phyloP scores from a whole-genome alignment of 2,888 invertebrate species.

The Dasypolia templi region DNA sequence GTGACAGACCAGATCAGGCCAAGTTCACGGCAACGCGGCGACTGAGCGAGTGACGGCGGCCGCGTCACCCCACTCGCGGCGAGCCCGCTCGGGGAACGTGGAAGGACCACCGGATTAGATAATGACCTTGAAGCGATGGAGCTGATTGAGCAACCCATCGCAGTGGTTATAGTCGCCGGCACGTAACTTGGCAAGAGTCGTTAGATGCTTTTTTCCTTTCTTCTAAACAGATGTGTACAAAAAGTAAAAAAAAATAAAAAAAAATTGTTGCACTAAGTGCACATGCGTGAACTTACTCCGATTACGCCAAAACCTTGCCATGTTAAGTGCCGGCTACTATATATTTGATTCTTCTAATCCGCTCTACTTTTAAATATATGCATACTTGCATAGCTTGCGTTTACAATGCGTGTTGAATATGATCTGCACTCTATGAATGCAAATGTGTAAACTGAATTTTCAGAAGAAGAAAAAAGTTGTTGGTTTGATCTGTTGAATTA shows the following conservation, averaged over 20 bases:
- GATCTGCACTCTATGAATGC: too few relatives aligned
- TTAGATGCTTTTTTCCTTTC: too few relatives aligned
- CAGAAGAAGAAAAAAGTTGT: too few relatives aligned
- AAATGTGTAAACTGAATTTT: too few relatives aligned
- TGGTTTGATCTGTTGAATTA: constrained; percentile 30
- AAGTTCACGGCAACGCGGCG: constrained; percentile 89
- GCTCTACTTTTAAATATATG: constrained; percentile 41
- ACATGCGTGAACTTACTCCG: too few relatives aligned
- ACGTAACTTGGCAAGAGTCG: too few relatives aligned
- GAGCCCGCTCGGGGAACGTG: constrained; percentile 68
- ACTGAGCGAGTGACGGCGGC: constrained; percentile 81
- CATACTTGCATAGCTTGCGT: constrained; percentile 31
- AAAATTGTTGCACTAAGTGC: too few relatives aligned
- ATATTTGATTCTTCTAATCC: constrained; percentile 49
- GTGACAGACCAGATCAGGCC: constrained; percentile 84
- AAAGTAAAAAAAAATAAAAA: too few relatives aligned
- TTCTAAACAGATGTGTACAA: too few relatives aligned
- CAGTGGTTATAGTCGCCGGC: constrained; percentile 53
- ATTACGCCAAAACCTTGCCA: too few relatives aligned
- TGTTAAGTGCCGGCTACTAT: too few relatives aligned
- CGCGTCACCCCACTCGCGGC: constrained; percentile 69
- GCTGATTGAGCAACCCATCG: constrained; percentile 62
- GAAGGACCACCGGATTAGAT: constrained; percentile 79
- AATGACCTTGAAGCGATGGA: constrained; percentile 78
- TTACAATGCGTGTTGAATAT: constrained; percentile 11